phyloP scores from a whole-genome alignment of 2,113 vertebrate genomes.

The Mus spicilegus region DNA sequence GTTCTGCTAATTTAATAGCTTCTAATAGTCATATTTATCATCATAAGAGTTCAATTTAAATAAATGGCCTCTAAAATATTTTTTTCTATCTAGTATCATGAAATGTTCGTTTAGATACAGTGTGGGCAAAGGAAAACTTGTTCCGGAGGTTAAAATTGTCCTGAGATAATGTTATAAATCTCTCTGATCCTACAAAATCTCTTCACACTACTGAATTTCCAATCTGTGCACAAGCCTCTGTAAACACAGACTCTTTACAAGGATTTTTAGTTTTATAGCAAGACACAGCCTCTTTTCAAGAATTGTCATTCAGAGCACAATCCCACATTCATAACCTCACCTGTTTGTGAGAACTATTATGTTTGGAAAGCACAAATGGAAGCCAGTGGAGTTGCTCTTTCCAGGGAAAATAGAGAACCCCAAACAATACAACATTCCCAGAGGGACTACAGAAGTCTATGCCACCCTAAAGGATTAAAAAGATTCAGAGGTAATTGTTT shows the following conservation, averaged over 20 bases:
- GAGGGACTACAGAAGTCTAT: background rate
- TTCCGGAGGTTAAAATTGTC: background rate
- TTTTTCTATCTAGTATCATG: too few relatives aligned
- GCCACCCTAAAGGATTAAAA: background rate
- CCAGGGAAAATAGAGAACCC: too few relatives aligned
- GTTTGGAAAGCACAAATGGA: too few relatives aligned
- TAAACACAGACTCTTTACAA: background rate
- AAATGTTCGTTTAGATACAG: too few relatives aligned
- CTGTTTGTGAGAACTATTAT: too few relatives aligned
- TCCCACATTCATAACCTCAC: too few relatives aligned
- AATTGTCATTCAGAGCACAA: background rate
- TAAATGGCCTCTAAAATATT: too few relatives aligned
- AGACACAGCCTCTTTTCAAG: background rate
- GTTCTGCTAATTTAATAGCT: too few relatives aligned
- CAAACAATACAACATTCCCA: too few relatives aligned
- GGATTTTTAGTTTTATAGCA: background rate
- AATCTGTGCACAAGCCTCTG: background rate
- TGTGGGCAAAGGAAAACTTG: background rate
- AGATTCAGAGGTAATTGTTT: background rate
- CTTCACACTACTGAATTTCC: background rate
- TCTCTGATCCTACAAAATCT: background rate
- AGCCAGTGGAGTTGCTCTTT: too few relatives aligned
- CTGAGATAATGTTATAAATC: background rate
- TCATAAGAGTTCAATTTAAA: too few relatives aligned
- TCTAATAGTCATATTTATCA: too few relatives aligned